A percentile compares a stretch with the other conserved stretches of the same genome.
phyloP scores from a whole-genome alignment of 2,797 vertebrate species.

The Galagoides demidoff region DNA sequence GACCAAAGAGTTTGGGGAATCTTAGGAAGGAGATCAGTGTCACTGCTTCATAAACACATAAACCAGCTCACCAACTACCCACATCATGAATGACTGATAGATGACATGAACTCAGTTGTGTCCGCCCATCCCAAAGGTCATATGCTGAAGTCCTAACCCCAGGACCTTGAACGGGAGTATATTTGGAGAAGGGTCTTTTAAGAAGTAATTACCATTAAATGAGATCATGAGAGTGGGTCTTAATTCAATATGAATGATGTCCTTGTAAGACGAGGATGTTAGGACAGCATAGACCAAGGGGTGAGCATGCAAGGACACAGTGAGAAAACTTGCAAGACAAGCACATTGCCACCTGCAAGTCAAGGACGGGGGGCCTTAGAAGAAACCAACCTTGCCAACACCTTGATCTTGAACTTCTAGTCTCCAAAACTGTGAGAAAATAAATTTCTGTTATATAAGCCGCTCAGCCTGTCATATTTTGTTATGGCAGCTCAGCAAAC shows the following conservation, averaged over 20 bases:
- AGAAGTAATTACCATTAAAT: neutral
- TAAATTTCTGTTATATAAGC: neutral
- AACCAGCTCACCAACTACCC: neutral
- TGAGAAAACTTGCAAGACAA: neutral
- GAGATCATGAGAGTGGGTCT: neutral
- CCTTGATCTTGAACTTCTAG: neutral
- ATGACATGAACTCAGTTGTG: neutral
- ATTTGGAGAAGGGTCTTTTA: slow-evolving; percentile 1
- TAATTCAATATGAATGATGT: neutral
- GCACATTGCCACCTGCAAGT: neutral
- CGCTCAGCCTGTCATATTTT: too few relatives aligned
- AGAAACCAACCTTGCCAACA: neutral
- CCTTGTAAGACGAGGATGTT: neutral
- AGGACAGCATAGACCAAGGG: neutral
- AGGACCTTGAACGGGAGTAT: neutral
- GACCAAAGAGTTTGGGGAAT: neutral
- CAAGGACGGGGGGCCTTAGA: neutral
- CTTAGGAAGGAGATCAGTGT: neutral
- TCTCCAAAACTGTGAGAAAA: neutral
- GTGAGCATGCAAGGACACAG: neutral
- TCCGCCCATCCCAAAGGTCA: neutral
- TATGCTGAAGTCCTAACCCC: neutral
- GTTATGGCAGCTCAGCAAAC: neutral
- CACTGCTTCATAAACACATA: neutral
- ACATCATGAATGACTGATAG: neutral